Base-by-base conservation (phyloP, 1,140 invertebrate genomes). In the Zaprionus lachaisei region DNA sequence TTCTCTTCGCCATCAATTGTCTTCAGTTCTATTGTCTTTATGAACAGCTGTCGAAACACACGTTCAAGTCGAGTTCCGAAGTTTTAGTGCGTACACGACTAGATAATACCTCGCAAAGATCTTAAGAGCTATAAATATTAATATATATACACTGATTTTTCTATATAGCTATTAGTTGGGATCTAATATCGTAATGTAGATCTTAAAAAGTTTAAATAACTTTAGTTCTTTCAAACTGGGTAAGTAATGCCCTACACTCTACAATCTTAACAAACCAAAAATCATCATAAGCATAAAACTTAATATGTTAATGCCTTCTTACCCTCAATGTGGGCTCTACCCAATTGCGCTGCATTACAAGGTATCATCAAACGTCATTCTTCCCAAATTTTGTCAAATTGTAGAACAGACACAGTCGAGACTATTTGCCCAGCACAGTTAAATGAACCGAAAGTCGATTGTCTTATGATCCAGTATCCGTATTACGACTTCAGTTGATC, bases 1-100 rank as follows among this genome's bases (percentile, higher is more conserved):
- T 24, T 24, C 47, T 51, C 47, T 51, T 51, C 11, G 0, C 9
- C 47, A 51, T 4, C 47, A 51, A 24, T 24, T 51, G 7, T 9
- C n/a, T 44, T 28, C 26, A 34, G 37, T 24, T 31, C 22, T 58
- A 44, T 67, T 67, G 65, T 57, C 17, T 47, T 57, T 15, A 15
- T 9, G 5, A 5, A 20, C 65, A 67, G 65, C 65, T 67, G 65
- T 67, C 41, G 54, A 67, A 67, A 67, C 65, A 67, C 20, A 44
- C 28, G 41, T 38, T 11, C 7, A 31, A 28, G 14, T 17, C 9
- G 11, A 26, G 14, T 12, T 51, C 5, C 22, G 12, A 14, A 1
- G 3, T 1, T 20, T 4, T 14, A 3, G 17, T 22, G 5, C n/a
- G 34, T 17, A 3, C 24, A 56, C n/a, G 51, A 41, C 51, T 28